phyloP scores from a whole-genome alignment of 1,140 invertebrate genomes.

The Macrotrachela quadricornifera region DNA sequence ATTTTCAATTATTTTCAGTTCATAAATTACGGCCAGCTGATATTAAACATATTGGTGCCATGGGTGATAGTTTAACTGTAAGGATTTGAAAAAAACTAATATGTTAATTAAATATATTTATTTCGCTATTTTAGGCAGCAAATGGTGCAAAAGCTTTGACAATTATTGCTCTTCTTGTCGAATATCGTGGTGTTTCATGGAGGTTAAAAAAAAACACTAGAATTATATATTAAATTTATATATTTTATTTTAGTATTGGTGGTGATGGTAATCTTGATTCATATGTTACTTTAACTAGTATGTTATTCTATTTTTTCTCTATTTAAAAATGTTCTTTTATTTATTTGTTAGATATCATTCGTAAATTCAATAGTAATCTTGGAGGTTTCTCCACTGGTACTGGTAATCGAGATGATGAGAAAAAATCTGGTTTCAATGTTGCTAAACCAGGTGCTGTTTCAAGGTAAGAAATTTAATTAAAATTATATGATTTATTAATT shows the following conservation, averaged over 20 bases:
- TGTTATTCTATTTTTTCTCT: too few relatives aligned
- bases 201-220: background rate
- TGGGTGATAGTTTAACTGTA: conserved; percentile 47
- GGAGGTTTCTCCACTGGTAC: conserved; percentile 18
- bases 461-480: too few relatives aligned
- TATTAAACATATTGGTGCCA: conserved; percentile 50
- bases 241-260: background rate
- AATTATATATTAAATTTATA: background rate
- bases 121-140: background rate
- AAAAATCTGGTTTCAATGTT: too few relatives aligned
- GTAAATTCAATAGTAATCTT: conserved; percentile 22
- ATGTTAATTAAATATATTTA: too few relatives aligned
- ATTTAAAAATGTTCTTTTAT: too few relatives aligned
- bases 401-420: too few relatives aligned
- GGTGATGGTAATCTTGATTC: background rate
- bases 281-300: conserved; percentile 11
- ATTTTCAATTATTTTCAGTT: conserved; percentile 15
- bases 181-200: conserved; percentile 4
- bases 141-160: conserved; percentile 3
- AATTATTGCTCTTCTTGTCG: conserved; percentile 2
- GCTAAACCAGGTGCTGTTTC: too few relatives aligned
- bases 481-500: too few relatives aligned
- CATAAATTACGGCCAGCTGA: conserved; percentile 46
- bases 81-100: too few relatives aligned
- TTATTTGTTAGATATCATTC: conserved; percentile 18